Conservation (phyloP, 2,888 invertebrate species). For the Lysandra coridon region DNA sequence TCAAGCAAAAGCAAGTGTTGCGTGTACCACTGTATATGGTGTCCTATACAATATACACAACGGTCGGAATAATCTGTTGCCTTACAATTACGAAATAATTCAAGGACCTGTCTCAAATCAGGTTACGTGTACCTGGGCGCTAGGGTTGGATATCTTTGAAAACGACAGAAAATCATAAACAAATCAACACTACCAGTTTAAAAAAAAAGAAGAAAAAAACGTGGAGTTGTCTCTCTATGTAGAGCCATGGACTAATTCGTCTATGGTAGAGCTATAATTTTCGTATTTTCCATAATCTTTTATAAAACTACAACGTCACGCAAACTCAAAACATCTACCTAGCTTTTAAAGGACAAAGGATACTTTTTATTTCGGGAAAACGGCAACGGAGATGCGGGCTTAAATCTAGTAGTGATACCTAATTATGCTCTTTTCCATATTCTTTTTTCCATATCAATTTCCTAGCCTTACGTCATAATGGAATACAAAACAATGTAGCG, state of each 20-base stretch:
- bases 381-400: no score
- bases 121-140: constrained; percentile 20
- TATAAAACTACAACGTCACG: no score
- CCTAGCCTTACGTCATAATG: not conserved
- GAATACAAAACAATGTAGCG: constrained; percentile 5
- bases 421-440: not conserved
- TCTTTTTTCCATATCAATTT: not conserved
- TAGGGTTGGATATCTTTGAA: not conserved
- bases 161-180: not conserved
- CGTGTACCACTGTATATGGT: not conserved
- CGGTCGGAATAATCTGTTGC: constrained; percentile 9
- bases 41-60: not conserved
- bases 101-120: constrained; percentile 31
- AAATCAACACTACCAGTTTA: no score
- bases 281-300: not conserved
- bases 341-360: no score
- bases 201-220: no score
- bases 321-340: no score
- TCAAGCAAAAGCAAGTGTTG: not conserved
- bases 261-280: not conserved
- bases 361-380: no score
- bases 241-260: not conserved
- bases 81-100: constrained; percentile 30
- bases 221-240: not conserved
- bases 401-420: not conserved